These are phyloP conservation scores for Cryptus armator DNA, from an alignment of 2,888 invertebrate genomes.

Conservation along the genomic window DNA sequence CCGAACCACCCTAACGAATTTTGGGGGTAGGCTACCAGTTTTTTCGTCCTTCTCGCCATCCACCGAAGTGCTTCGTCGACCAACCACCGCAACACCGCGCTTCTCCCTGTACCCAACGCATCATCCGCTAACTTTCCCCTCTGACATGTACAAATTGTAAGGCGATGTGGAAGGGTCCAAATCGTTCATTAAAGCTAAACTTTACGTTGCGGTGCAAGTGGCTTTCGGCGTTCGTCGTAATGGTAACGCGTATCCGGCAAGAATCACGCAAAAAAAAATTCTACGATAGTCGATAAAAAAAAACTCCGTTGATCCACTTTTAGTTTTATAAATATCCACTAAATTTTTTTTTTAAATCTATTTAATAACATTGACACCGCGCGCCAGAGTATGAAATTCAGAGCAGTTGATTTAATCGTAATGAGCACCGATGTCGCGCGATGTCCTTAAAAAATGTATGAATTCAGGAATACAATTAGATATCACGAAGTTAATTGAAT, in stretches of 20 bases:
- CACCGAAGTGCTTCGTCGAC: conserved; percentile 18
- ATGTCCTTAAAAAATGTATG: not conserved
- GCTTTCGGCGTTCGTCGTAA: not conserved
- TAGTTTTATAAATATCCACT: not conserved
- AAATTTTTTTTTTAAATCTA: not conserved
- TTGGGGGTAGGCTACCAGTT: conserved; percentile 48
- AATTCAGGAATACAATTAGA: not conserved
- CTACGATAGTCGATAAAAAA: not conserved
- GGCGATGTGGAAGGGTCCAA: conserved; percentile 9
- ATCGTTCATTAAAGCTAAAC: conserved; percentile 15
- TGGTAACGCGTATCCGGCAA: not conserved
- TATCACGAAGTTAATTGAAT: not conserved
- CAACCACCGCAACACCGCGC: conserved; percentile 9
- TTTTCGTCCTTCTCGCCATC: conserved; percentile 22
- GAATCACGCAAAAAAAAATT: not conserved
- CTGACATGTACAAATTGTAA: conserved; percentile 29
- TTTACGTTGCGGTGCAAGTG: not conserved
- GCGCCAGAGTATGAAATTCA: not conserved
- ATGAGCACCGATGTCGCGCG: not conserved
- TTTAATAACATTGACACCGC: not conserved
- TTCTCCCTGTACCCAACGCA: not conserved
- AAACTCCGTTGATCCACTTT: not conserved
- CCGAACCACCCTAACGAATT: conserved; percentile 61
- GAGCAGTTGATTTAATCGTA: not conserved
- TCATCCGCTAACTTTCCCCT: conserved; percentile 30